These are phyloP conservation scores for Polyodon spathula DNA, from an alignment of 2,113 vertebrate species.

Conservation along the genomic window DNA sequence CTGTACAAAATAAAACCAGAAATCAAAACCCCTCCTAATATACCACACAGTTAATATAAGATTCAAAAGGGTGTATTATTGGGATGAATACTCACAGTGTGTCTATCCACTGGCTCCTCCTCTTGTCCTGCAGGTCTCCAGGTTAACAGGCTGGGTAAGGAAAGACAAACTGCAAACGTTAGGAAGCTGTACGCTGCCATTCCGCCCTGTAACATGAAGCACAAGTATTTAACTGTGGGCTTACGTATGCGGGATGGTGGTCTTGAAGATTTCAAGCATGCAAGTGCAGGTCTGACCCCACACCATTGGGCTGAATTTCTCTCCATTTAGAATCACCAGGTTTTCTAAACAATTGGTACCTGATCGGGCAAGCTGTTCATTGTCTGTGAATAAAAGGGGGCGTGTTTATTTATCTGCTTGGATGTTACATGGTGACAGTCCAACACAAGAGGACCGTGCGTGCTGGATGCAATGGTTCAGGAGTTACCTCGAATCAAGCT, in stretches of 20 bases:
- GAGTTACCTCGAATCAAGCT: too few species aligned
- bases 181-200: too few species aligned
- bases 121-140: conserved; percentile 88
- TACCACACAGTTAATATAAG: background rate
- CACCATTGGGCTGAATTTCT: conserved; percentile 66
- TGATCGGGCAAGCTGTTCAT: conserved; percentile 92
- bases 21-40: background rate
- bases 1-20: conserved; percentile 1
- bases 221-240: too few species aligned
- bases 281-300: conserved; percentile 76
- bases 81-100: conserved; percentile 62
- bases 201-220: too few species aligned
- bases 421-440: background rate
- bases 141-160: conserved; percentile 70
- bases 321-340: conserved; percentile 88
- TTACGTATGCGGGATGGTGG: conserved; percentile 62
- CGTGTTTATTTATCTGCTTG: background rate
- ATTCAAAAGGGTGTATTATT: conserved; percentile 3
- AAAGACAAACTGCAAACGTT: conserved; percentile 17
- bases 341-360: conserved; percentile 96
- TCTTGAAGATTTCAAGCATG: conserved; percentile 95
- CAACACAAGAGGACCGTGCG: too few species aligned
- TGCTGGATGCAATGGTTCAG: too few species aligned
- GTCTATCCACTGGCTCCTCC: conserved; percentile 78
- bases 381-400: conserved; percentile 59